phyloP scores from a whole-genome alignment of 2,113 vertebrate genomes.

The Myiozetetes cayanensis region DNA sequence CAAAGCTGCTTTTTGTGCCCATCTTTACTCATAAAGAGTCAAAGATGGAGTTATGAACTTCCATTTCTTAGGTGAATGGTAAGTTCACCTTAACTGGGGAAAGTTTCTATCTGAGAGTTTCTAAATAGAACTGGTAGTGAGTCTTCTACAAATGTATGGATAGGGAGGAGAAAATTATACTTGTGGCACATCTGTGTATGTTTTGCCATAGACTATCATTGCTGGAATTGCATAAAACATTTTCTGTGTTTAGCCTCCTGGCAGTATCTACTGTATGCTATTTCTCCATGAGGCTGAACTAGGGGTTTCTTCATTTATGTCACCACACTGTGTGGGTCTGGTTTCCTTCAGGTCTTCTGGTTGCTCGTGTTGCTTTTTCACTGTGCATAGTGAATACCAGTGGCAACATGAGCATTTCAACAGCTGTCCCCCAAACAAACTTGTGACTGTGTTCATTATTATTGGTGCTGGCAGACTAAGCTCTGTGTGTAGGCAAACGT shows the following conservation, averaged over 20 bases:
- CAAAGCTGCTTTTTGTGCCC: neutral
- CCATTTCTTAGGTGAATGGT: neutral
- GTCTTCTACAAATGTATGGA: neutral
- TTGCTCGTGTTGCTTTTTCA: neutral
- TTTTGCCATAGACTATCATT: neutral
- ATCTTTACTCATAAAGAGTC: neutral
- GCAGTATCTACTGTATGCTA: accelerated
- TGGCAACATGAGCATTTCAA: neutral
- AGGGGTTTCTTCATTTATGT: neutral
- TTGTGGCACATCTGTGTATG: neutral
- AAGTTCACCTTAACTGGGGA: neutral
- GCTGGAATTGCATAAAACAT: neutral
- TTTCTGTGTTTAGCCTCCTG: neutral
- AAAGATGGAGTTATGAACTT: neutral
- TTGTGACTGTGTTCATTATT: neutral
- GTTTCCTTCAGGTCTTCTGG: neutral
- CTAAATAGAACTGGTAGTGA: neutral
- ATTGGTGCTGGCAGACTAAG: neutral
- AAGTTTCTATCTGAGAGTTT: neutral
- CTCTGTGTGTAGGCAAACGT: neutral
- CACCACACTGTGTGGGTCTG: neutral
- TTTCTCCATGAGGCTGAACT: neutral
- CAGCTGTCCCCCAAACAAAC: neutral
- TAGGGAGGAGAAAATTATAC: neutral
- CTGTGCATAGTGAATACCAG: neutral